A percentile compares a stretch with the other conserved stretches of the same genome.
Conservation (phyloP, 2,888 invertebrate genomes). For the Thereva nobilitata region DNA sequence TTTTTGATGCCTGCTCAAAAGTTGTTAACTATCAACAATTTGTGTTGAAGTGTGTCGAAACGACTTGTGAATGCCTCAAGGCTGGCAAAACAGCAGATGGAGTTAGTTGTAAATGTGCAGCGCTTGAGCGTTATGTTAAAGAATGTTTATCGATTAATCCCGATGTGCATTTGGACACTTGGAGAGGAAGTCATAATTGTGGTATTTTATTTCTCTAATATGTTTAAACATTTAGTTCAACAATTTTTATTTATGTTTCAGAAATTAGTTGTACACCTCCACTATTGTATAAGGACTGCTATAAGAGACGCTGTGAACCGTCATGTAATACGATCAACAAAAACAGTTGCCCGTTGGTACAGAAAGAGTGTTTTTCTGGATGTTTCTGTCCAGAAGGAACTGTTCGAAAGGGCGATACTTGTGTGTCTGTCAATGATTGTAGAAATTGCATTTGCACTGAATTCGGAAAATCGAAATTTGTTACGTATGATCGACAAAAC, state of each 20-base stretch:
- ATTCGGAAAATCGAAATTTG: slow-evolving; percentile 78
- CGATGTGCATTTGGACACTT: slow-evolving; percentile 67
- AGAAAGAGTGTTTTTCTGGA: slow-evolving; percentile 76
- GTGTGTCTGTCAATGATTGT: slow-evolving; percentile 73
- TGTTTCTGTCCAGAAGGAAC: slow-evolving; percentile 82
- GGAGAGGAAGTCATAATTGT: slow-evolving; percentile 74
- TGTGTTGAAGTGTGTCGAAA: slow-evolving; percentile 74
- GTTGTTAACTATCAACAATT: slow-evolving; percentile 70
- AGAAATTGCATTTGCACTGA: slow-evolving; percentile 78
- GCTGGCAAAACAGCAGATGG: slow-evolving; percentile 52
- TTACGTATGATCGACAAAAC: slow-evolving; percentile 80
- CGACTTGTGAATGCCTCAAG: slow-evolving; percentile 73
- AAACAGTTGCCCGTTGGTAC: slow-evolving; percentile 65
- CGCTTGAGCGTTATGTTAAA: slow-evolving; percentile 71
- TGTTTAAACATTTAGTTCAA: slow-evolving; percentile 2
- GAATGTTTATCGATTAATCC: slow-evolving; percentile 72
- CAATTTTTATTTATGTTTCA: slow-evolving; percentile 48
- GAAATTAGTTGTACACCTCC: slow-evolving; percentile 75
- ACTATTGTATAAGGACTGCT: slow-evolving; percentile 82
- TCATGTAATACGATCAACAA: slow-evolving; percentile 69
- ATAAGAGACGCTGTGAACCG: slow-evolving; percentile 76
- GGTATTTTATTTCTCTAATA: slow-evolving; percentile 43
- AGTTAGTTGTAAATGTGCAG: slow-evolving; percentile 69
- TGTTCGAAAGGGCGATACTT: slow-evolving; percentile 69
- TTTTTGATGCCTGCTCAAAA: slow-evolving; percentile 67